Percentiles rank a stretch among this genome's conserved stretches.
Conservation (phyloP, 2,888 invertebrate species). For the Oxystoma pomonae region DNA sequence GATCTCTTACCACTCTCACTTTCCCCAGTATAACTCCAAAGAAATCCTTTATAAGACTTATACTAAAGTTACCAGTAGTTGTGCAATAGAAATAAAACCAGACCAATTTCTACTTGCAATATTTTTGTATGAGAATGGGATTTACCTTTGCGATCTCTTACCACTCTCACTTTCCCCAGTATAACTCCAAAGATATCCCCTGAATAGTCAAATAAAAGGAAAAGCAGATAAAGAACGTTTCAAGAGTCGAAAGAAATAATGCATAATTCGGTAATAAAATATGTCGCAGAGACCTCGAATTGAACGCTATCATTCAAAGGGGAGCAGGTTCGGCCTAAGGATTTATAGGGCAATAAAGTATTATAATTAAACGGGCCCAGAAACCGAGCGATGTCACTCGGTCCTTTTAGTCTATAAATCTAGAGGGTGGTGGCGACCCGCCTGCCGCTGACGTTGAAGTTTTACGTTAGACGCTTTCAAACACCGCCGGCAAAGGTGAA, state of each 20-base stretch:
- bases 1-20: constrained; percentile 27
- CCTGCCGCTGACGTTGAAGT: neutral
- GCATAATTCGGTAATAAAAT: constrained; percentile 68
- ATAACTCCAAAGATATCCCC: constrained; percentile 35
- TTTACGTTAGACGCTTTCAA: neutral
- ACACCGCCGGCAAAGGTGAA: neutral
- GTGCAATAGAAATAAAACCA: no score
- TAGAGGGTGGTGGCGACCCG: neutral
- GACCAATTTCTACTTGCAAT: no score
- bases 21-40: no score
- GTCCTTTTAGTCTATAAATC: neutral
- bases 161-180: constrained; percentile 33
- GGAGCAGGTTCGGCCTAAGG: constrained; percentile 52
- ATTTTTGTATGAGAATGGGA: no score
- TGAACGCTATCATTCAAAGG: constrained; percentile 59
- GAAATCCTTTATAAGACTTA: no score
- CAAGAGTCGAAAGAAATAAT: constrained; percentile 41
- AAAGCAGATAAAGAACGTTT: constrained; percentile 31
- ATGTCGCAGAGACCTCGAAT: constrained; percentile 49
- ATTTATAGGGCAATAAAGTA: constrained; percentile 76
- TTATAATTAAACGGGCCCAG: constrained; percentile 62
- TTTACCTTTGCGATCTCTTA: no score
- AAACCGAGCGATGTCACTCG: neutral
- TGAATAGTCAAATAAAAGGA: constrained; percentile 26
- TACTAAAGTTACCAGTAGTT: no score